A percentile compares a stretch with the other conserved stretches of the same genome.
phyloP scores from a whole-genome alignment of 30 jellyfish, hydroid and myxozoan genomes.

The Hydractinia echinata region DNA sequence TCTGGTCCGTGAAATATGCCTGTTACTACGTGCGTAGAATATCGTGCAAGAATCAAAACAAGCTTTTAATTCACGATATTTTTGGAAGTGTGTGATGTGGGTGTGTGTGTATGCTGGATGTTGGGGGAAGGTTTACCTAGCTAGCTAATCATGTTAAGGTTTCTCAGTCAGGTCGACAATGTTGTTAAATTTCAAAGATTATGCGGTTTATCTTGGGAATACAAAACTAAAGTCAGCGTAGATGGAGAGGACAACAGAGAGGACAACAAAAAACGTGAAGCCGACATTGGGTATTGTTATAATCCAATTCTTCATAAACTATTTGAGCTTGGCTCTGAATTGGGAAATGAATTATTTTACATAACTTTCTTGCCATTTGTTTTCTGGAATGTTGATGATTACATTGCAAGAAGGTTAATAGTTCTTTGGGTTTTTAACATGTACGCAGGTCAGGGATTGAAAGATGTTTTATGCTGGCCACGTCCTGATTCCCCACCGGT shows the following conservation, averaged over 20 bases:
- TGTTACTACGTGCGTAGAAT: too few species aligned
- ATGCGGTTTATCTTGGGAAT: constrained; percentile 58
- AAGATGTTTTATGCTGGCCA: constrained; percentile 92
- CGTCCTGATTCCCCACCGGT: constrained; percentile 94
- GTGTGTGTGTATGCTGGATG: too few species aligned
- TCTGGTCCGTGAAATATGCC: too few species aligned
- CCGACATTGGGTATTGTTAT: constrained; percentile 23
- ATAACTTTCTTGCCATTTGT: constrained; percentile 80
- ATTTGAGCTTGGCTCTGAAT: constrained; percentile 81
- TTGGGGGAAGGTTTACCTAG: too few species aligned
- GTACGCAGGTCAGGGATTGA: constrained; percentile 92
- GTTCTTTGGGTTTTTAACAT: constrained; percentile 85
- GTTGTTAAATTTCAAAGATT: constrained; percentile 73
- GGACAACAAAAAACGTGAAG: not conserved
- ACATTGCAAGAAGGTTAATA: constrained; percentile 68
- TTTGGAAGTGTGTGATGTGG: too few species aligned
- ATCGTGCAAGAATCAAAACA: too few species aligned
- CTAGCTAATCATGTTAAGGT: constrained; percentile 43
- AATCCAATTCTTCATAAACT: constrained; percentile 71
- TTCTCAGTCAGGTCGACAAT: constrained; percentile 63
- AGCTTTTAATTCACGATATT: too few species aligned
- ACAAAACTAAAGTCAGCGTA: not conserved
- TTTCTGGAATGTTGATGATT: constrained; percentile 92
- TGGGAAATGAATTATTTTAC: constrained; percentile 85
- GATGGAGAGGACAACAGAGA: too few species aligned